phyloP scores from a whole-genome alignment of 2,113 vertebrate species.

The Cheirogaleus medius region DNA sequence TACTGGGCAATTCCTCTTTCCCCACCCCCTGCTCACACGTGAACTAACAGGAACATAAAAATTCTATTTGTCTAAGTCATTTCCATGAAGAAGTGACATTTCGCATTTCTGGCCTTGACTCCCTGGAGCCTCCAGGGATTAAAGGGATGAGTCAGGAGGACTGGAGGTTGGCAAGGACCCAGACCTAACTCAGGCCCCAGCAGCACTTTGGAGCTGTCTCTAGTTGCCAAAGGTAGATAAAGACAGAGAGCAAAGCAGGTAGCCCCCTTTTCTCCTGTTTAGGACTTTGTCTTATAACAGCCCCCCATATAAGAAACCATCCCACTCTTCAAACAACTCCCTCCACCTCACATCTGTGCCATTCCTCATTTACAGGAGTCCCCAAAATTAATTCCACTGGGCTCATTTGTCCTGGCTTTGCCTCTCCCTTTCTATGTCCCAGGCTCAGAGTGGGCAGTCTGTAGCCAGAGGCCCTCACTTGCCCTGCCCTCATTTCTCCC shows the following conservation, averaged over 20 bases:
- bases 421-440: not conserved
- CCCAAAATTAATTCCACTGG: not conserved
- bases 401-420: not conserved
- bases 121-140: not conserved
- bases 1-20: slow-evolving; percentile 6
- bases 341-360: not conserved
- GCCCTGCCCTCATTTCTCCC: not conserved
- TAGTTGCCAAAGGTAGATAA: not conserved
- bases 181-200: not conserved
- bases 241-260: not conserved
- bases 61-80: slow-evolving; percentile 48
- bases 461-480: not conserved
- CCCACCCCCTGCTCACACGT: not conserved
- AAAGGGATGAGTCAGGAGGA: not conserved
- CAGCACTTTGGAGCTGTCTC: not conserved
- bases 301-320: not conserved
- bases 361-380: not conserved
- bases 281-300: not conserved
- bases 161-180: not conserved
- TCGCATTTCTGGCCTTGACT: not conserved
- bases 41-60: slow-evolving; percentile 52
- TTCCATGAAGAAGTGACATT: slow-evolving; percentile 31
- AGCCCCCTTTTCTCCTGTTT: not conserved
- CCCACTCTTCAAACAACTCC: not conserved
- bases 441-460: not conserved